phyloP scores from a whole-genome alignment of 2,888 invertebrate genomes.

The Idaea dimidiata region DNA sequence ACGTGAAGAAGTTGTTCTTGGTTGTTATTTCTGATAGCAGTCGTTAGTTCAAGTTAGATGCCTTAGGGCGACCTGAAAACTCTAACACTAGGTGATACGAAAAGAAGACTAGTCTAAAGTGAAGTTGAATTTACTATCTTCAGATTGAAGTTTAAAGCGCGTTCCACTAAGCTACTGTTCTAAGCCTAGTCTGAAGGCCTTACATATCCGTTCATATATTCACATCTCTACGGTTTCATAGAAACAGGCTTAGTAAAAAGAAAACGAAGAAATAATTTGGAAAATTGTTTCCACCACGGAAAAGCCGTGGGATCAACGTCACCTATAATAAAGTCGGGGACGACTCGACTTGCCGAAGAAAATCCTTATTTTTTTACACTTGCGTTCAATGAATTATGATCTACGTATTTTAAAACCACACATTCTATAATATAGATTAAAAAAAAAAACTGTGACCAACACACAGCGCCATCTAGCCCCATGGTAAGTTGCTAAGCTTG shows the following conservation, averaged over 20 bases:
- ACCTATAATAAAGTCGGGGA: constrained; percentile 1
- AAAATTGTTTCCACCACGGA: constrained; percentile 2
- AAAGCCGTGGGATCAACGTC: constrained; percentile 4
- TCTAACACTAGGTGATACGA: too few relatives aligned
- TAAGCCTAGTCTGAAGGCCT: neutral
- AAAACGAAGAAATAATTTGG: neutral
- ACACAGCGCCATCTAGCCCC: too few relatives aligned
- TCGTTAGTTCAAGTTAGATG: too few relatives aligned
- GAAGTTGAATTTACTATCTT: neutral
- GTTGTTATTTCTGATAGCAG: too few relatives aligned
- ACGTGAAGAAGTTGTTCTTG: too few relatives aligned
- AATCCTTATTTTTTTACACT: neutral
- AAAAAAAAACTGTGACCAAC: too few relatives aligned
- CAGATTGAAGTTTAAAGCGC: neutral
- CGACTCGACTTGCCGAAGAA: neutral
- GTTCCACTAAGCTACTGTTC: neutral
- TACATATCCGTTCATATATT: neutral
- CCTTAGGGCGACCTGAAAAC: too few relatives aligned
- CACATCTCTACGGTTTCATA: neutral
- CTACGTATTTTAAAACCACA: too few relatives aligned
- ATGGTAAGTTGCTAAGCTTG: too few relatives aligned
- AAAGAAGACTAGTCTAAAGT: too few relatives aligned
- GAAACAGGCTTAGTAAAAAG: neutral
- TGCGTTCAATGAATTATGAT: neutral
- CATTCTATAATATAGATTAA: too few relatives aligned